These are phyloP conservation scores for Neodiprion lecontei DNA, from an alignment of 1,140 invertebrate species.

Conservation along the genomic window DNA sequence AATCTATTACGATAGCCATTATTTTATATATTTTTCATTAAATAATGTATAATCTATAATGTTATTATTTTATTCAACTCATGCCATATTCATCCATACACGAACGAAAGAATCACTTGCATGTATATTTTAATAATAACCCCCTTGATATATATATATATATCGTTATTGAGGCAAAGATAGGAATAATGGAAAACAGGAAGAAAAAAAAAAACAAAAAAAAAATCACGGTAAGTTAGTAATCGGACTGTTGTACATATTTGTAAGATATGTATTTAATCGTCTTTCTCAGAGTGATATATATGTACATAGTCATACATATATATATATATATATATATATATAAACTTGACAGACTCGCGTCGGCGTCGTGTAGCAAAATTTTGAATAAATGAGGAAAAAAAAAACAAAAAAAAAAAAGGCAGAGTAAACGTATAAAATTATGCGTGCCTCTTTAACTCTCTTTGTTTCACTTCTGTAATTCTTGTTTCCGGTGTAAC, in stretches of 20 bases:
- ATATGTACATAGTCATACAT: not conserved
- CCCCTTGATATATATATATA: no score
- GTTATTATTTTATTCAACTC: constrained; percentile 42
- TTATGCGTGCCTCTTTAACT: no score
- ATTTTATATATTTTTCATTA: constrained; percentile 30
- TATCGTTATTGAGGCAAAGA: no score
- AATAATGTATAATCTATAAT: constrained; percentile 36
- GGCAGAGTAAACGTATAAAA: constrained; percentile 16
- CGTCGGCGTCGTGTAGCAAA: constrained; percentile 23
- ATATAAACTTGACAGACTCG: constrained; percentile 23
- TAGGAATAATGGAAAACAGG: no score
- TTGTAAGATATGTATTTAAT: not conserved
- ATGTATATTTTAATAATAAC: constrained; percentile 20
- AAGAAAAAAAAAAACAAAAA: not conserved
- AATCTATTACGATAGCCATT: constrained; percentile 23
- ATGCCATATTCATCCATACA: constrained; percentile 40
- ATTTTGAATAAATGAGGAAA: constrained; percentile 13
- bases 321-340: not conserved
- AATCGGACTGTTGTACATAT: not conserved
- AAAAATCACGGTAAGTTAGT: not conserved
- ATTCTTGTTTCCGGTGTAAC: no score
- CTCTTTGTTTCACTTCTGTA: no score
- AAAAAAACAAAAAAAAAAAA: constrained; percentile 1
- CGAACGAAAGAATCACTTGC: constrained; percentile 11
- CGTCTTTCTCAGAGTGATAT: not conserved